A percentile compares a stretch with the other conserved stretches of the same genome.
Conservation (phyloP, 2,113 vertebrate genomes). For the Amazona guildingii region DNA sequence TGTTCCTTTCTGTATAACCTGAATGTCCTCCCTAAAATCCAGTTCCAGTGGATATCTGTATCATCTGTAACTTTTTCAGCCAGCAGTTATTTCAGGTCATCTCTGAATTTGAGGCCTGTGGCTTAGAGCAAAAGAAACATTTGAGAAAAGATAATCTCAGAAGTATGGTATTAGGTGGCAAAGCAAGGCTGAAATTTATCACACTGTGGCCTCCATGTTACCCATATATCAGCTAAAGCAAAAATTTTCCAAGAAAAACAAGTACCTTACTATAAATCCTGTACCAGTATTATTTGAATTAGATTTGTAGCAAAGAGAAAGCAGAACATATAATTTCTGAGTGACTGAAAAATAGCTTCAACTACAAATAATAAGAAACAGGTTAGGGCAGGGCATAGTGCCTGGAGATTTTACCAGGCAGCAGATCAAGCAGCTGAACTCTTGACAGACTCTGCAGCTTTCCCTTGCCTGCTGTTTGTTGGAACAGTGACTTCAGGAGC, state of each 20-base stretch:
- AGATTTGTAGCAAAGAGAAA: background rate
- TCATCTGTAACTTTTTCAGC: background rate
- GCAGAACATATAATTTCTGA: background rate
- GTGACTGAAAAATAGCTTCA: background rate
- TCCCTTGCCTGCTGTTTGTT: background rate
- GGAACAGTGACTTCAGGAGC: background rate
- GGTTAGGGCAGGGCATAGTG: background rate
- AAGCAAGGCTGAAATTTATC: background rate
- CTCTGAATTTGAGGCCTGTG: background rate
- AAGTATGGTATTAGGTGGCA: background rate
- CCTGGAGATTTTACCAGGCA: background rate
- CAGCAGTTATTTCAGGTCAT: background rate
- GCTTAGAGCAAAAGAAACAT: background rate
- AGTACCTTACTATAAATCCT: background rate
- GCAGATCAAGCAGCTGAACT: background rate
- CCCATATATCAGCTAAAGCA: background rate
- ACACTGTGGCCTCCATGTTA: background rate
- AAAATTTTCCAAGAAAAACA: background rate
- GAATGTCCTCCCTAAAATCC: background rate
- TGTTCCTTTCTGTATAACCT: background rate
- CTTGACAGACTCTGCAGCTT: background rate
- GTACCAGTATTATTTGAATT: background rate
- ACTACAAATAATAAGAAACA: background rate
- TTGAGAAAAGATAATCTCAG: background rate
- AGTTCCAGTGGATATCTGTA: background rate